These are phyloP conservation scores for Zaprionus davidi DNA, from an alignment of 1,140 invertebrate genomes.

Conservation along the genomic window DNA sequence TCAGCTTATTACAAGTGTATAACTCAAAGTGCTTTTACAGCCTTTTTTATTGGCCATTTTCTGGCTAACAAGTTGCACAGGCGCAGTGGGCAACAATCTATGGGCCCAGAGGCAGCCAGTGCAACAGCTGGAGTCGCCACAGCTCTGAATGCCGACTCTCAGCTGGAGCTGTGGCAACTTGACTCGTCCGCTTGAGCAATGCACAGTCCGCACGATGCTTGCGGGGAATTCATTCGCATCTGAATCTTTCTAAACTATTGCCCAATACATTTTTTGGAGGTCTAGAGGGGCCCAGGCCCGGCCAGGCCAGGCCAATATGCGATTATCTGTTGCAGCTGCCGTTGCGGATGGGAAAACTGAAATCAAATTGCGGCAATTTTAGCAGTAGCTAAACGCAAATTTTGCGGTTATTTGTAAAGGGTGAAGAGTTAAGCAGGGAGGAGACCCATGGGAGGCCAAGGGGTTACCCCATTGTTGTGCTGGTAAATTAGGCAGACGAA, in stretches of 20 bases:
- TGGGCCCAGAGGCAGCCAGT: conserved; percentile 39
- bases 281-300: background rate
- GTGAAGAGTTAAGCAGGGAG: background rate
- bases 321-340: conserved; percentile 60
- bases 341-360: conserved; percentile 54
- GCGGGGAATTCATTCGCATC: conserved; percentile 72
- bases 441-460: background rate
- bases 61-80: conserved; percentile 66
- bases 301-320: conserved; percentile 16
- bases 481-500: conserved; percentile 49
- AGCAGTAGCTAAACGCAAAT: conserved; percentile 45
- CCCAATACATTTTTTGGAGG: conserved; percentile 49
- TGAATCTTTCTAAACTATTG: conserved; percentile 80
- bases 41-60: conserved; percentile 53
- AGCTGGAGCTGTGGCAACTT: conserved; percentile 27
- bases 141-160: background rate
- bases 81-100: conserved; percentile 6
- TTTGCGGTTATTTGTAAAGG: conserved; percentile 10
- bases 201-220: conserved; percentile 19
- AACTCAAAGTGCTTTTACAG: conserved; percentile 7
- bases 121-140: conserved; percentile 14
- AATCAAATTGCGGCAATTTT: conserved; percentile 59
- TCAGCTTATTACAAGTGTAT: conserved; percentile 27
- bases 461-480: conserved; percentile 22
- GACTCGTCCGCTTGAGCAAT: conserved; percentile 42